Evolutionary conservation across 2,113 vertebrate genomes (phyloP).

Genomic region (Prunella himalayana): DNA sequence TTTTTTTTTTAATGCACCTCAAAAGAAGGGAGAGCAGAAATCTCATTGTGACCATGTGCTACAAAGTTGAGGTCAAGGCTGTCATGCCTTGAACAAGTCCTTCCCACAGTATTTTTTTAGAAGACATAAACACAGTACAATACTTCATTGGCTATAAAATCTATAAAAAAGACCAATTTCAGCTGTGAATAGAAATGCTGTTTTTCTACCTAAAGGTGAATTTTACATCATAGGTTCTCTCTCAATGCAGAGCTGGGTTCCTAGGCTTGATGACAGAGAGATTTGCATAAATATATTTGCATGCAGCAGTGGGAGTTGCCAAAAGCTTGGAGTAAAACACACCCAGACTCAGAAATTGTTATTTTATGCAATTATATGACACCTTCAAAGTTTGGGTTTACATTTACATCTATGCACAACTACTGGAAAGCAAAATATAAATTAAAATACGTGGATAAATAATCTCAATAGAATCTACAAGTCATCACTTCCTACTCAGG

Average conservation of each 20-base stretch:
- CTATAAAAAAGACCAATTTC: background rate
- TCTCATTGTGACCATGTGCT: accelerated
- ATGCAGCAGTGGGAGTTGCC: background rate
- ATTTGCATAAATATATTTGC: background rate
- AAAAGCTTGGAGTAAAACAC: background rate
- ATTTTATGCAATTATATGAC: background rate
- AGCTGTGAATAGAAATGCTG: background rate
- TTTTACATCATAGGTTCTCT: background rate
- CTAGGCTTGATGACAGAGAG: background rate
- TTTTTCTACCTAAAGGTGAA: background rate
- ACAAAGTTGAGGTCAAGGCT: background rate
- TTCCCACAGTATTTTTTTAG: background rate
- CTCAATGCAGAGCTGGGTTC: background rate
- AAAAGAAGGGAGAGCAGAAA: background rate
- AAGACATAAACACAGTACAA: background rate
- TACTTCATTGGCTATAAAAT: background rate
- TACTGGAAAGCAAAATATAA: background rate
- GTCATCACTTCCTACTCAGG: background rate
- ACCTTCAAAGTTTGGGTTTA: background rate
- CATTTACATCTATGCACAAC: background rate
- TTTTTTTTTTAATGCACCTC: background rate
- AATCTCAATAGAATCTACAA: background rate
- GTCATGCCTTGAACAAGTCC: background rate
- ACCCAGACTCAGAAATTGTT: background rate
- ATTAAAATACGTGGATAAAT: background rate